Evolutionary conservation across 2,797 vertebrate genomes (phyloP), one percentile per base, ranked within the genome.

Genomic region (Macropodus opercularis): DNA sequence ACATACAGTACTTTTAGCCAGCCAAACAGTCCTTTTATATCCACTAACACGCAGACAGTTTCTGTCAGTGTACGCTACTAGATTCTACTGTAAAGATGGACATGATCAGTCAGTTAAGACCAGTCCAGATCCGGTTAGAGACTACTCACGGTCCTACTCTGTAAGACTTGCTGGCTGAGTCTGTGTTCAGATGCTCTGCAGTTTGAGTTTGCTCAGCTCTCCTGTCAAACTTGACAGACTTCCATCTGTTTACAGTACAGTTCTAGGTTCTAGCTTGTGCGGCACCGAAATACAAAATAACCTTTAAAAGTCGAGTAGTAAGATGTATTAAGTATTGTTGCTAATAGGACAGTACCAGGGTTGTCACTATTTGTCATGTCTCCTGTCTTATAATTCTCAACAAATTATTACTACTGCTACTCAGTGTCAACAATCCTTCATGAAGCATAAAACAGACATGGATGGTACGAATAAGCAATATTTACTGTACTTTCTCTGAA

Each of bases 181-280:
- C 51, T 54, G 59, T 54, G 69, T 63, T 80, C 54, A 75, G 69
- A 67, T 39, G 44, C 32, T 70, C 54, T 6, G 27, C 46, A 71
- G n/a, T 79, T 66, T 72, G 60, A 43, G 65, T 75, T 65, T 55
- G 52, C 22, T 66, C 27, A 49, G 44, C 32, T 68, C 48, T 72
- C 14, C 32, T 66, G 66, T 47, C 67, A 76, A 81, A 48, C 57
- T 66, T 64, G 59, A 48, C 43, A 43, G 44, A 60, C 61, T 44
- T 40, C 55, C 31, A 14, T 54, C 26, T 32, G 46, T 24, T 26
- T 62, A 49, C 58, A n/a, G n/a, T n/a, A 49, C 49, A 13, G n/a
- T n/a, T n/a, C n/a, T n/a, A n/a, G n/a, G n/a, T n/a, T n/a, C n/a
- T n/a, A n/a, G n/a, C n/a, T n/a, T n/a, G n/a, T n/a, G n/a, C n/a